Evolutionary conservation across 2,113 vertebrate species (phyloP), one percentile per base, ranked within the genome.

Genomic region (Paratilapia polleni): DNA sequence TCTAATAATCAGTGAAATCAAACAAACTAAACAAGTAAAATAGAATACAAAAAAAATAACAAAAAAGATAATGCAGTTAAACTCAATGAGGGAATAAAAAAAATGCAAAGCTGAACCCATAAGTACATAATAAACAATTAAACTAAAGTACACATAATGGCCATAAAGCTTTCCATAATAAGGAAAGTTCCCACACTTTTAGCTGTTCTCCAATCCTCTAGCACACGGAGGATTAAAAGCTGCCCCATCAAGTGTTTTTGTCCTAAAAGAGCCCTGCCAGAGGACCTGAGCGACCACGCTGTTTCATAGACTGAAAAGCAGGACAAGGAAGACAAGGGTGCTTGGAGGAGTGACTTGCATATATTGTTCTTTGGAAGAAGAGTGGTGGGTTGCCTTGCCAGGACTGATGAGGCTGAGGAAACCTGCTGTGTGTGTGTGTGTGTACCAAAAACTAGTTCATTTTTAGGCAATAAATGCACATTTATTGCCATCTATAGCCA

Each of bases 1-100:
- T 73, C 68, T n/a, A 17, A n/a, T 52, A 0, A 73, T 1, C 17
- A 54, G 17, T n/a, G 10, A 73, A 31, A 52, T 52, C 0, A 0
- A 73, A 54, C 15, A 52, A n/a, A n/a, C n/a, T n/a, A n/a, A n/a
- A n/a, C n/a, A n/a, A 70, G 28, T 31, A 73, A 34, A 73, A 56
- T n/a, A 19, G 19, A 52, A 7, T 52, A 1, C 10, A 54, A 54
- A 52, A 70, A 1, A 13, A 17, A 4, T 47, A 20, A 68, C 22
- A 7, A 36, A 36, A 36, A 36, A 6, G 36, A 36, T 36, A 36
- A 36, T 6, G 36, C 6, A 36, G 36, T 7, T 36, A 8, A 6
- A 36, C 4, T 36, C 4, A 36, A 36, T 6, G 36, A 36, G 8
- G 36, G 36, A 36, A 36, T 36, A 7, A 43, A 43, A 43, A 43